These are phyloP conservation scores for Phymastichus coffea DNA, from an alignment of 1,140 invertebrate genomes.

Conservation along the genomic window DNA sequence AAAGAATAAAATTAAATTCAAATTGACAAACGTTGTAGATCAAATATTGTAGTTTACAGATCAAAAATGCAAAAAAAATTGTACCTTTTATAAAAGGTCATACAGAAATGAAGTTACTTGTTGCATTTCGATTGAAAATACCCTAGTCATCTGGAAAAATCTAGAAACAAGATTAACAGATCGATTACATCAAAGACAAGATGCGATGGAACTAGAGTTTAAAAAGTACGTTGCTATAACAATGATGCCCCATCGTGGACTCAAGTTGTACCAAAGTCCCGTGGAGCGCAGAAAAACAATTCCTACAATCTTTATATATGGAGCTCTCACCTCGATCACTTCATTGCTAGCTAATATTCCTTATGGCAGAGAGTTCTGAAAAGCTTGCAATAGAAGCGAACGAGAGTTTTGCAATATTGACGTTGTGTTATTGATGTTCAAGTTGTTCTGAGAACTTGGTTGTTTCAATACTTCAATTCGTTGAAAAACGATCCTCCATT, in stretches of 20 bases:
- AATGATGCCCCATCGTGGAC: conserved; percentile 36
- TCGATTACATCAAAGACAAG: conserved; percentile 29
- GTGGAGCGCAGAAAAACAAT: conserved; percentile 51
- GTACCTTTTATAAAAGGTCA: too few relatives aligned
- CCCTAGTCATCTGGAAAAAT: conserved; percentile 1
- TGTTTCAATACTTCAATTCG: conserved; percentile 26
- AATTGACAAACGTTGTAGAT: too few relatives aligned
- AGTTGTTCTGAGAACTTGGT: conserved; percentile 28
- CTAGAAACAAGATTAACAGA: conserved; percentile 27
- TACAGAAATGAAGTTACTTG: too few relatives aligned
- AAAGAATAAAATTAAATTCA: too few relatives aligned
- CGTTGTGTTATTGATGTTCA: conserved; percentile 23
- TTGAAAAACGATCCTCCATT: conserved; percentile 33
- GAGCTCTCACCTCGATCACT: conserved; percentile 40
- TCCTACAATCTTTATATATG: conserved; percentile 48
- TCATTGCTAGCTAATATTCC: conserved; percentile 7
- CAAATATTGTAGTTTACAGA: too few relatives aligned
- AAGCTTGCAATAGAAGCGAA: conserved; percentile 18
- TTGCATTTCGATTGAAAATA: too few relatives aligned
- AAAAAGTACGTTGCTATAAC: conserved; percentile 46
- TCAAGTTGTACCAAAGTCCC: conserved; percentile 32
- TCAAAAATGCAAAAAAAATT: too few relatives aligned
- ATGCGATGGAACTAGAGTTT: conserved; percentile 33
- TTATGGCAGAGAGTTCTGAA: neutral
- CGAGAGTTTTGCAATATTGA: conserved; percentile 15